These are phyloP conservation scores for Rhinopithecus roxellana DNA, from an alignment of 2,113 vertebrate species.

Conservation along the genomic window DNA sequence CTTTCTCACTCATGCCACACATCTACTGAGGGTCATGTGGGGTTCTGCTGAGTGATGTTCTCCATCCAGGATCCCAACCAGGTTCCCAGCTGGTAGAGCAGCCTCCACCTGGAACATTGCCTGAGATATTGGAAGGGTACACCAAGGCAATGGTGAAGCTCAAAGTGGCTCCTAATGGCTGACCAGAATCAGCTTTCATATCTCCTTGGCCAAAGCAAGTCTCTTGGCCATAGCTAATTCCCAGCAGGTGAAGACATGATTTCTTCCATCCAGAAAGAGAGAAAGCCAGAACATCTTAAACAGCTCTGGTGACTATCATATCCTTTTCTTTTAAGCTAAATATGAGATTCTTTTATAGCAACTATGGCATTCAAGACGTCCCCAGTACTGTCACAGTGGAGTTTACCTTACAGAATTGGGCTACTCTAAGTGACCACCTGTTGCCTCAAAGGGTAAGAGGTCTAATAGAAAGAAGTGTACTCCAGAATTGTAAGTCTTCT, in stretches of 20 bases:
- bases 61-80: not conserved
- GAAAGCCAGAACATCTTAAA: not conserved
- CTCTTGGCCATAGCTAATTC: not conserved
- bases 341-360: not conserved
- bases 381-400: not conserved
- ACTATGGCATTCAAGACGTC: not conserved
- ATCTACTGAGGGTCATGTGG: not conserved
- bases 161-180: not conserved
- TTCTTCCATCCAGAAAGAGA: not conserved
- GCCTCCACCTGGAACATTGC: not conserved
- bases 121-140: not conserved
- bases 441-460: not conserved
- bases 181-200: not conserved
- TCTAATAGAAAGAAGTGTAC: not conserved
- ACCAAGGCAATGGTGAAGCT: not conserved
- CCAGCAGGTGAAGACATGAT: not conserved
- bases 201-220: not conserved
- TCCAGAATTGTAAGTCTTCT: not conserved
- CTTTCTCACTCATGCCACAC: not conserved
- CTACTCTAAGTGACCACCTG: not conserved
- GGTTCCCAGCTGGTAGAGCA: not conserved
- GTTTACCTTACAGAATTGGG: not conserved
- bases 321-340: not conserved
- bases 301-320: not conserved
- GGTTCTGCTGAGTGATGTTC: not conserved